Base-by-base conservation (phyloP, 2,797 vertebrate species). In the Steatocranus sp. region DNA sequence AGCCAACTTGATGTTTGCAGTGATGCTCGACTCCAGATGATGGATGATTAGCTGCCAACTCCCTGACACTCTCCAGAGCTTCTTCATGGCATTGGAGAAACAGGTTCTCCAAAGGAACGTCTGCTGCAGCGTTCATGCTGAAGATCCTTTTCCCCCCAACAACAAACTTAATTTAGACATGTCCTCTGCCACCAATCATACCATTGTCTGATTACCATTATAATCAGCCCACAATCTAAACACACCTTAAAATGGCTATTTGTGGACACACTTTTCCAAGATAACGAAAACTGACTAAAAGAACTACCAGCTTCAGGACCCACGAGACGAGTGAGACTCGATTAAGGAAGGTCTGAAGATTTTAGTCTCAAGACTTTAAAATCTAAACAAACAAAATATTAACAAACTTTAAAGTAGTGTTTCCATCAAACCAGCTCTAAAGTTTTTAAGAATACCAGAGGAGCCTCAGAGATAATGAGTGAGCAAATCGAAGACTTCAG, bases 51-150 rank as follows among this genome's bases (percentile, higher is more conserved):
- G 23, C 66, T 70, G 6, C 38, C 66, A 18, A 27, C 3, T 70
- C 6, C 23, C 9, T 46, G 38, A 10, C 0, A 1, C 15, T 70
- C 15, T 70, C 23, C 2, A 11, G 66, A 0, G 38, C 66, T 27
- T 43, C 63, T 7, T 12, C 15, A 1, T 18, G 66, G 23, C 10
- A 0, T 11, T 11, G 6, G 9, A 7, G 25, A 2, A 46, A 18
- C 15, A 11, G 0, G 23, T 25, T 70, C 23, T 46, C 38, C 23
- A 70, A 18, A 46, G 23, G 6, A 18, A 7, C 38, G 1, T 70
- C 66, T 46, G 38, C 38, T 43, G 66, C 14, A 11, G 66, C 10
- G 38, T 70, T 70, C 38, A 18, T 27, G 38, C 15, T 11, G 9
- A 46, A 27, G 15, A 7, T 70, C 14, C 8, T 7, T 17, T 25